phyloP scores from a whole-genome alignment of 2,888 invertebrate genomes.

The Tenthredo scrophulariae region DNA sequence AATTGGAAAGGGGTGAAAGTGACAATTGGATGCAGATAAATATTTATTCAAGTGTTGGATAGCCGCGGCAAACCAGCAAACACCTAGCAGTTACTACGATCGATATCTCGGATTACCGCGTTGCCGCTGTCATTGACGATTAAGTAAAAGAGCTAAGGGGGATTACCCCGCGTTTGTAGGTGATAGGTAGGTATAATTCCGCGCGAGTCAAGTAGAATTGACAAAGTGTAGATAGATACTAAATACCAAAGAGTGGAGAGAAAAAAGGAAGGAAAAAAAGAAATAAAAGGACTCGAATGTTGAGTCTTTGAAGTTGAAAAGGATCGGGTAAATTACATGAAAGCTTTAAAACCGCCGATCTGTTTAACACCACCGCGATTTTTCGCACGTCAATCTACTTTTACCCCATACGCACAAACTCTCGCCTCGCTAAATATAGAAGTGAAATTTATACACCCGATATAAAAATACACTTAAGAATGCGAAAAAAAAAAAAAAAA shows the following conservation, averaged over 20 bases:
- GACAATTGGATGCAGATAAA: conserved; percentile 41
- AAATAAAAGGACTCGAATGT: background rate
- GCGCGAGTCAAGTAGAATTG: background rate
- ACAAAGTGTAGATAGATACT: background rate
- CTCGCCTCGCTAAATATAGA: background rate
- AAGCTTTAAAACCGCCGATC: background rate
- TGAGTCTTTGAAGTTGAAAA: background rate
- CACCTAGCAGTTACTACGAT: conserved; percentile 26
- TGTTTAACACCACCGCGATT: background rate
- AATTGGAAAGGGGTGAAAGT: background rate
- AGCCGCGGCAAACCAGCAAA: conserved; percentile 16
- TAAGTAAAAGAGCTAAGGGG: conserved; percentile 43
- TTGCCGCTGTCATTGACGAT: conserved; percentile 45
- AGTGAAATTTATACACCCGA: background rate
- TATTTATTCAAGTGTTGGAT: conserved; percentile 42
- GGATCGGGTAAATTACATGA: background rate
- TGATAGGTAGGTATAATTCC: conserved; percentile 23
- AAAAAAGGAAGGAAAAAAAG: background rate
- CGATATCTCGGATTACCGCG: conserved; percentile 50
- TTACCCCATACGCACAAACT: background rate
- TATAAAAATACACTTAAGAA: background rate
- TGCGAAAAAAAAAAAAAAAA: background rate
- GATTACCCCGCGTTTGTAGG: conserved; percentile 29
- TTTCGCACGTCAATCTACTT: background rate
- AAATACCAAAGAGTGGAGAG: background rate